These are phyloP conservation scores for Arrhopalites spinosus DNA, from an alignment of 2,888 invertebrate genomes.

Conservation along the genomic window DNA sequence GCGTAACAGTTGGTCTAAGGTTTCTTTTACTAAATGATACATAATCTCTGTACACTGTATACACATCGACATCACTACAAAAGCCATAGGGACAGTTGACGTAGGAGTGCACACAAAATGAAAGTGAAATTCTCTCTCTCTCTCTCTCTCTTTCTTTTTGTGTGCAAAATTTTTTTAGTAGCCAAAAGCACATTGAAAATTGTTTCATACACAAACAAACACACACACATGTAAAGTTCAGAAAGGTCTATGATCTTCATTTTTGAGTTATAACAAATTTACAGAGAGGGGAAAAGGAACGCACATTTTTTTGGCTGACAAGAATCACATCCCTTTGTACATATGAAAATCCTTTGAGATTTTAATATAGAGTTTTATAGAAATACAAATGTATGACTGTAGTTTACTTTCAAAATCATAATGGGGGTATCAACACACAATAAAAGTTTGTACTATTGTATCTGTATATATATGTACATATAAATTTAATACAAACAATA, in stretches of 20 bases:
- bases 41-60: too few species aligned
- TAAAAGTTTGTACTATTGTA: too few species aligned
- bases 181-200: background rate
- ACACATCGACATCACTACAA: too few species aligned
- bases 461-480: too few species aligned
- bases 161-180: background rate
- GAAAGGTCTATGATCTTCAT: constrained; percentile 14
- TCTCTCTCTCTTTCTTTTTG: background rate
- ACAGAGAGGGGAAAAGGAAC: background rate
- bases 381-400: background rate
- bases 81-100: too few species aligned
- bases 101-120: background rate
- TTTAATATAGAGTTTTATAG: background rate
- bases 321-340: background rate
- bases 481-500: too few species aligned
- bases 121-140: constrained; percentile 3
- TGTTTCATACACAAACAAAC: background rate
- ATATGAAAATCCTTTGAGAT: background rate
- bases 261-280: background rate
- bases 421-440: too few species aligned
- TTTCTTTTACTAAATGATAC: too few species aligned
- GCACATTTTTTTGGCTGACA: background rate
- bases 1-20: too few species aligned
- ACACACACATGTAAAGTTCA: background rate
- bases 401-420: too few species aligned